phyloP scores from a whole-genome alignment of 2,113 vertebrate genomes.

The Ceratotherium simum region DNA sequence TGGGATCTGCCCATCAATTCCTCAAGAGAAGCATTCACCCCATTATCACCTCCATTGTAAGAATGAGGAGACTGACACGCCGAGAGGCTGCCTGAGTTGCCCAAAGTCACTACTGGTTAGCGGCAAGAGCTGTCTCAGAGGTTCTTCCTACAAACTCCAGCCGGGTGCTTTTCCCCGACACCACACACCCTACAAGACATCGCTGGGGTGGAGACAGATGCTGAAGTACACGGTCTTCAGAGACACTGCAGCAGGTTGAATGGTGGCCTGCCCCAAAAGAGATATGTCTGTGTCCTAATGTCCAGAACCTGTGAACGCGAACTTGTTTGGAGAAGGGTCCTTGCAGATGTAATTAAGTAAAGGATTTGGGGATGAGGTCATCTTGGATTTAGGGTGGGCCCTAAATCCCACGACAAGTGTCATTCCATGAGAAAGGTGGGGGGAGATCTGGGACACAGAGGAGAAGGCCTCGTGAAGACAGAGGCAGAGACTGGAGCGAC shows the following conservation, averaged over 20 bases:
- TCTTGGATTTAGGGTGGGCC: not conserved
- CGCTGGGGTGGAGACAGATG: not conserved
- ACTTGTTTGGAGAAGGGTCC: not conserved
- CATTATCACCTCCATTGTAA: accelerated
- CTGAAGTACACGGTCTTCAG: accelerated
- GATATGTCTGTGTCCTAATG: not conserved
- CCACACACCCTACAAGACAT: accelerated
- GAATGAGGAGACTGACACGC: not conserved
- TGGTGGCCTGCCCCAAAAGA: not conserved
- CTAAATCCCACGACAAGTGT: not conserved
- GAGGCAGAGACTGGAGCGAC: not conserved
- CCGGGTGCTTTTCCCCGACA: not conserved
- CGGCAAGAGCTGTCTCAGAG: not conserved
- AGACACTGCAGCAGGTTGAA: not conserved
- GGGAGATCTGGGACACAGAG: not conserved
- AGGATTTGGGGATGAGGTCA: not conserved
- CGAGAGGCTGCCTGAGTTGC: not conserved
- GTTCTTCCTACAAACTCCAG: accelerated
- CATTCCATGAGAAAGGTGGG: not conserved
- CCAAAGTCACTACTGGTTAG: not conserved
- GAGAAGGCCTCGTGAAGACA: accelerated
- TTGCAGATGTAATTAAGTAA: not conserved
- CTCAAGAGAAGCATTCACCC: not conserved
- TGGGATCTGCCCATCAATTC: not conserved
- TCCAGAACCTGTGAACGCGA: accelerated